Evolutionary conservation across 2,888 invertebrate species (phyloP), one percentile per base, ranked within the genome.

Genomic region (Drosophila atripex): DNA sequence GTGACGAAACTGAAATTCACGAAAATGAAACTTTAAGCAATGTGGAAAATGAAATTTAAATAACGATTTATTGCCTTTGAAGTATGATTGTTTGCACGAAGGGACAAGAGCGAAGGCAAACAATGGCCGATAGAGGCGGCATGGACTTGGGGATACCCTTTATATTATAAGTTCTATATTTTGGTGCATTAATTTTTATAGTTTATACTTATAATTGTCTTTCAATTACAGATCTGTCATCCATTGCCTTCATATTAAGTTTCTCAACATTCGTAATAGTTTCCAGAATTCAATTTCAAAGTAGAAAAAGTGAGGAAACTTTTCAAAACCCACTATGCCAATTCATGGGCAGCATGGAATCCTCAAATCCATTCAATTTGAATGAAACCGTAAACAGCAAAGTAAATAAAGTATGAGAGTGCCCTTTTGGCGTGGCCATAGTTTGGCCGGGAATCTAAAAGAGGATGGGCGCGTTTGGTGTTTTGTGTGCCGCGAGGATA

Each of bases 51-150:
- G 73, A 88, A 89, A 86, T 83, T 88, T 85, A 85, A 88, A 89
- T 87, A 88, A 89, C 79, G 87, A 89, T 89, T 89, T 89, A 89
- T 89, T 60, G 80, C 79, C 85, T 88, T 88, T 80, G 82, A 80
- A 83, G 84, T 85, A 84, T 86, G 85, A 84, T 84, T 84, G 80
- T 85, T 85, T 85, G 73, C 57, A 64, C 58, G 76, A 46, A 12
- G 61, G 49, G 16, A 49, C 28, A 52, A 39, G 43, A 18, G 6
- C 35, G 16, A 39, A 49, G 30, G 39, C 39, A 61, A 61, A 61
- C 60, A 61, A 21, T 14, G 25, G 30, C n/a, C 8, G 11, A 18
- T n/a, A 4, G 1, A n/a, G 23, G 47, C 9, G 39, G 45, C 6
- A 28, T 14, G n/a, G 23, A 30, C 6, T 45, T 28, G 9, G n/a